Conservation (phyloP, 2,113 vertebrate genomes). For the Gila orcuttii region DNA sequence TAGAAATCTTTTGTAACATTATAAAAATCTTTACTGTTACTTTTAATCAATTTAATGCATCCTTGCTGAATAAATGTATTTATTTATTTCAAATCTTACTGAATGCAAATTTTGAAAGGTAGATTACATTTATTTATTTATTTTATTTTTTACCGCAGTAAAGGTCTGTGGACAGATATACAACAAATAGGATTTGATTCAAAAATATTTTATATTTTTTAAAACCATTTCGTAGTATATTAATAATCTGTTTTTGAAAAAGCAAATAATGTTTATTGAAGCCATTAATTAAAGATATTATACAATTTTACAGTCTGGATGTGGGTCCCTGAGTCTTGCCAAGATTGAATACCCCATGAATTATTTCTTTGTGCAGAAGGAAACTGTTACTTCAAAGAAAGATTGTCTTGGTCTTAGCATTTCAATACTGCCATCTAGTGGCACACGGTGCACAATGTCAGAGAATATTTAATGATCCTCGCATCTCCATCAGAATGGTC, state of each 20-base stretch:
- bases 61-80: not conserved
- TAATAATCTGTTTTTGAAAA: not conserved
- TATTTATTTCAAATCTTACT: too few species aligned
- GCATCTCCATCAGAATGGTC: not conserved
- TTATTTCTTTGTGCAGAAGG: not conserved
- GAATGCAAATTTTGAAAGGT: not conserved
- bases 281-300: not conserved
- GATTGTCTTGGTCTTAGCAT: not conserved
- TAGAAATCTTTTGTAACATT: too few species aligned
- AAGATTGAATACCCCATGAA: not conserved
- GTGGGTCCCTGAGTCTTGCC: not conserved
- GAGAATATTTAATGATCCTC: not conserved
- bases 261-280: not conserved
- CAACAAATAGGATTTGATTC: not conserved
- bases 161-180: not conserved
- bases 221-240: not conserved
- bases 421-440: constrained; percentile 50
- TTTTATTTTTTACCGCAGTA: not conserved
- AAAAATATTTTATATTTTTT: not conserved
- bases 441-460: not conserved
- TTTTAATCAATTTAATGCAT: not conserved
- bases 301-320: not conserved
- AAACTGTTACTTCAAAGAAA: not conserved
- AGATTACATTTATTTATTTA: not conserved
- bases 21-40: too few species aligned